phyloP scores from a whole-genome alignment of 1,140 invertebrate species.

The Tribolium castaneum region DNA sequence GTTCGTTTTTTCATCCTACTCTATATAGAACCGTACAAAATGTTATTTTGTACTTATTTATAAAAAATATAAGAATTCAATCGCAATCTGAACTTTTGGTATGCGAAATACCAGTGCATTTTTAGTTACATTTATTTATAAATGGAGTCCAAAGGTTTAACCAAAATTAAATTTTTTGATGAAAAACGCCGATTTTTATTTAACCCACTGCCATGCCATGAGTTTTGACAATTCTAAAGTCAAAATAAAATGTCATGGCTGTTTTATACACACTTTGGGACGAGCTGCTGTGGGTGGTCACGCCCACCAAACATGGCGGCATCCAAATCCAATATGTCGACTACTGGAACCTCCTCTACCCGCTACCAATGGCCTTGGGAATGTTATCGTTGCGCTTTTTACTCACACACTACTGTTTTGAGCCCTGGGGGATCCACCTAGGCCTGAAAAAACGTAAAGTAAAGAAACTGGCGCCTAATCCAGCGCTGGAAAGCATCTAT shows the following conservation, averaged over 20 bases:
- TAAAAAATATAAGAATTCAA: conserved; percentile 1
- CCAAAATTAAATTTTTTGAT: conserved; percentile 1
- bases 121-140: conserved; percentile 24
- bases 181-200: neutral
- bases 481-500: conserved; percentile 80
- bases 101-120: neutral
- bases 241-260: neutral
- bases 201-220: neutral
- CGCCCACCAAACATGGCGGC: conserved; percentile 86
- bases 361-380: conserved; percentile 82
- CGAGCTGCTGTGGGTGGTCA: conserved; percentile 86
- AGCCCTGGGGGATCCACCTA: conserved; percentile 79
- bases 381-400: conserved; percentile 79
- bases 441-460: conserved; percentile 84
- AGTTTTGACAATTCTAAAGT: neutral
- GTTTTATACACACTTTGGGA: conserved; percentile 78
- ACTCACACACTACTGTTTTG: conserved; percentile 75
- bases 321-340: conserved; percentile 83
- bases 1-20: neutral
- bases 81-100: neutral
- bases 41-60: conserved; percentile 19
- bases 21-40: neutral
- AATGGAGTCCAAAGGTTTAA: conserved; percentile 20
- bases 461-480: conserved; percentile 70
- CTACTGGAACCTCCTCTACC: conserved; percentile 83